phyloP scores from a whole-genome alignment of 2,113 vertebrate species.

The Lontra canadensis region DNA sequence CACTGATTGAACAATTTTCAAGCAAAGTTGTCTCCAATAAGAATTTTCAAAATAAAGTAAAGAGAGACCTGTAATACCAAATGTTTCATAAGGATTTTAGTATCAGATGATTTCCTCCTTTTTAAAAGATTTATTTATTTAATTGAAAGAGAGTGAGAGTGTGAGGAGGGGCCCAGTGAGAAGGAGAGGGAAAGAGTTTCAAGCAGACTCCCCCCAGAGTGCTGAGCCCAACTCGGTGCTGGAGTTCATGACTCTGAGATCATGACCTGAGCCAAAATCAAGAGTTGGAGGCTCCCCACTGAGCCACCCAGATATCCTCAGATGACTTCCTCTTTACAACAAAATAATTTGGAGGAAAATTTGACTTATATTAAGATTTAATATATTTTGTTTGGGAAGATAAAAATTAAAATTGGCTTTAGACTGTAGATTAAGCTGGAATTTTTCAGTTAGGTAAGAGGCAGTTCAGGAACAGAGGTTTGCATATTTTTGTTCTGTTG shows the following conservation, averaged over 20 bases:
- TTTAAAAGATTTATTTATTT: neutral
- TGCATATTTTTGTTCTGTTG: neutral
- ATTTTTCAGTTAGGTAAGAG: neutral
- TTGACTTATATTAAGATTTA: neutral
- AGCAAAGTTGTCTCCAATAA: neutral
- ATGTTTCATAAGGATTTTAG: neutral
- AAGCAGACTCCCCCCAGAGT: neutral
- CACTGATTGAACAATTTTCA: neutral
- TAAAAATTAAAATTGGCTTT: neutral
- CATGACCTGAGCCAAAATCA: neutral
- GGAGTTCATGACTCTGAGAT: neutral
- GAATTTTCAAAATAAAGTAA: constrained; percentile 7
- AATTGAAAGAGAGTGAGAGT: neutral
- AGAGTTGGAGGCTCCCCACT: neutral
- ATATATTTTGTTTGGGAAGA: neutral
- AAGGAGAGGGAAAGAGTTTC: neutral
- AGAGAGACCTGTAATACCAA: neutral
- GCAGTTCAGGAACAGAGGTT: neutral
- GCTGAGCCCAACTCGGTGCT: neutral
- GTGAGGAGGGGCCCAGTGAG: neutral
- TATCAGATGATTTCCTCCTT: neutral
- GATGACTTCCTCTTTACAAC: neutral
- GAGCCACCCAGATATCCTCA: neutral
- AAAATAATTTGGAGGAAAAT: neutral
- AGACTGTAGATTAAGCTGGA: neutral